Percentiles rank a stretch among this genome's conserved stretches.
phyloP scores from a whole-genome alignment of 2,113 vertebrate genomes.

The Globicephala melas region DNA sequence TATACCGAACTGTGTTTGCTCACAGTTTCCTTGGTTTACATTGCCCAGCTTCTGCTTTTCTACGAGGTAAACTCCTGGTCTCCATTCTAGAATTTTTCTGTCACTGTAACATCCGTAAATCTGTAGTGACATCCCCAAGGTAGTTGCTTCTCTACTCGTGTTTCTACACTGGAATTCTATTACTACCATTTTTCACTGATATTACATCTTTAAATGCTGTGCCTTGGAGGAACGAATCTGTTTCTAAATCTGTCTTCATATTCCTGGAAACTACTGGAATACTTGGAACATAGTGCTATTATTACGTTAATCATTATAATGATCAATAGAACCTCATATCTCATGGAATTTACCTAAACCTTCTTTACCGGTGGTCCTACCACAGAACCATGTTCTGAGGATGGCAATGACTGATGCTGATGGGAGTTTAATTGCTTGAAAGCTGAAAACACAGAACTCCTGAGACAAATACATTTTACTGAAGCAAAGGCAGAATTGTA shows the following conservation, averaged over 20 bases:
- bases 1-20: neutral
- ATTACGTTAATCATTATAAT: neutral
- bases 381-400: neutral
- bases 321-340: neutral
- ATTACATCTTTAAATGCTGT: neutral
- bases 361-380: neutral
- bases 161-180: neutral
- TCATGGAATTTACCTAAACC: neutral
- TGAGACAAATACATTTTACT: neutral
- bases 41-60: neutral
- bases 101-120: neutral
- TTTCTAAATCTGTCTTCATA: neutral
- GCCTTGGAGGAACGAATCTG: neutral
- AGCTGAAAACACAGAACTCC: neutral
- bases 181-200: neutral
- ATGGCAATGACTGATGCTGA: neutral
- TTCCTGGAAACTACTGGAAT: neutral
- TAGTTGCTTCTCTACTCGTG: neutral
- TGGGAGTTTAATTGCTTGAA: neutral
- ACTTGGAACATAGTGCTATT: neutral
- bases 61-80: neutral
- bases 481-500: neutral
- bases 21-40: neutral
- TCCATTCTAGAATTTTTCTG: neutral
- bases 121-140: neutral